Evolutionary conservation across 35 echinoderm and acorn worm genomes (phyloP), one percentile per base, ranked within the genome.

Genomic region (Acanthaster planci): DNA sequence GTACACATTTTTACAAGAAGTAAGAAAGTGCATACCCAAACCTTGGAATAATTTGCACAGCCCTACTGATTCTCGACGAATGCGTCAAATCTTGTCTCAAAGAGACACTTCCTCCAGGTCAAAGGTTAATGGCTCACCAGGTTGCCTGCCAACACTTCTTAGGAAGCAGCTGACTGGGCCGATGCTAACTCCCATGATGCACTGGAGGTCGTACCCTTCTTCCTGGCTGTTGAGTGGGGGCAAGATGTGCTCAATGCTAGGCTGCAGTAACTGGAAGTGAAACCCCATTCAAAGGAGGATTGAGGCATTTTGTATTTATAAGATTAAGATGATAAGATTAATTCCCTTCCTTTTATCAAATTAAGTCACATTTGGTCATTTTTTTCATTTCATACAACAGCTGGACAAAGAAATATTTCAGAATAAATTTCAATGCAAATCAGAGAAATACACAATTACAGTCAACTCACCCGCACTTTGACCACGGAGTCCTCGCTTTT

Each of bases 191-290:
- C 85, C 85, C 85, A 87, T 75, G 39, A 87, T 87, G 72, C 85
- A 87, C 19, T 87, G 68, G 2, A 87, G 77, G 37, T 87, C 85
- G 35, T 87, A 87, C 5, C 85, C 85, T 23, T 87, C 85, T 55
- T 87, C 85, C 31, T 76, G 68, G n/a, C 76, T 42, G 19, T 34
- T 44, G 32, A 77, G 76, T 37, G 76, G 38, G 76, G 85, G 72
- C 15, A 87, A 72, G 67, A 87, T 16, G 7, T 38, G 37, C 51
- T 87, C 27, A 36, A 87, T 87, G 21, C 67, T 87, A 17, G 67
- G 21, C 75, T 87, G 85, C 75, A 78, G 52, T n/a, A 87, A 54
- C 85, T 87, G 75, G 34, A 78, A 52, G 27, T 26, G 30, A 83
- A n/a, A n/a, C n/a, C n/a, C n/a, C n/a, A n/a, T n/a, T n/a, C n/a